Evolutionary conservation across 2,113 vertebrate species (phyloP).

Genomic region (Muntiacus muntjak): DNA sequence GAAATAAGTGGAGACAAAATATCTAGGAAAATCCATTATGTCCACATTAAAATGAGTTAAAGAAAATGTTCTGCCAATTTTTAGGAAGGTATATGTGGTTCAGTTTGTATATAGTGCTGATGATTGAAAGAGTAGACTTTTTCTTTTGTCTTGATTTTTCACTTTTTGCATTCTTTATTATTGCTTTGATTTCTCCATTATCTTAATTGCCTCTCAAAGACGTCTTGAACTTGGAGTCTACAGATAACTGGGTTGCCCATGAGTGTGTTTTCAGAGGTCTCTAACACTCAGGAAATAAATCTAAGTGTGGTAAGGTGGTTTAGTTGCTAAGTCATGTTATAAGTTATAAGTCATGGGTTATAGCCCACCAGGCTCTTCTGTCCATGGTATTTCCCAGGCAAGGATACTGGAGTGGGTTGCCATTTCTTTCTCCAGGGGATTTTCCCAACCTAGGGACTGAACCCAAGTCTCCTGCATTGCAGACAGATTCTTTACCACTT

Average conservation of each 20-base stretch:
- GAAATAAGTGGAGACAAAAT: background rate
- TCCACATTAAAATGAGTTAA: background rate
- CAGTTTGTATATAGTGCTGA: background rate
- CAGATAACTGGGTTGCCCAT: background rate
- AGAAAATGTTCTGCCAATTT: background rate
- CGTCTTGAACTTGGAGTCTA: background rate
- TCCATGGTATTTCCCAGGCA: background rate
- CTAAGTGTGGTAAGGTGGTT: background rate
- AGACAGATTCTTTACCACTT: background rate
- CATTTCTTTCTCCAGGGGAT: background rate
- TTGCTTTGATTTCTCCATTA: background rate
- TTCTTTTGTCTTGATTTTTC: background rate
- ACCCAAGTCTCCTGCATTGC: background rate
- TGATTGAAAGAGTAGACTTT: background rate
- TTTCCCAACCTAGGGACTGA: background rate
- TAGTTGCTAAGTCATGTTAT: background rate
- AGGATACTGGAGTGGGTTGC: background rate
- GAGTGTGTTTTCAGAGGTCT: background rate
- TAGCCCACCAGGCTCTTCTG: background rate
- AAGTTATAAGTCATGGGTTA: background rate
- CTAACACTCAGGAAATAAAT: background rate
- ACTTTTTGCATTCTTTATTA: background rate
- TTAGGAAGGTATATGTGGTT: background rate
- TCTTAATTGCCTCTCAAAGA: background rate
- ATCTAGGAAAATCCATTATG: background rate